phyloP scores from a whole-genome alignment of 2,888 invertebrate species.

The Xanthostigma xanthostigma region DNA sequence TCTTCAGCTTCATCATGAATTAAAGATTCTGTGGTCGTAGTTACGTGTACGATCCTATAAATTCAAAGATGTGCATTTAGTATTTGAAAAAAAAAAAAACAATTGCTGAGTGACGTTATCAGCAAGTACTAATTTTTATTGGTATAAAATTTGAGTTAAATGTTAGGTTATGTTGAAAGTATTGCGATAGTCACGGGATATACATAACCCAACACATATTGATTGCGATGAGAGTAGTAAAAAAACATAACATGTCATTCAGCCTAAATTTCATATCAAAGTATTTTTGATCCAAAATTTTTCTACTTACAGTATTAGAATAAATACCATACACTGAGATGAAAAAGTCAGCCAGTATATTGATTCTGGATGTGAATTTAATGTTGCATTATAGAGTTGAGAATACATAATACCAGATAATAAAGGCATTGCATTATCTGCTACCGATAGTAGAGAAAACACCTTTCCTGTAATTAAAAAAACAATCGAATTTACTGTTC shows the following conservation, averaged over 20 bases:
- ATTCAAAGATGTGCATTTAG: background rate
- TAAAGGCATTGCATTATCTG: slow-evolving; percentile 65
- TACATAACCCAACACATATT: no score
- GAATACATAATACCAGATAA: slow-evolving; percentile 58
- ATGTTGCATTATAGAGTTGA: slow-evolving; percentile 54
- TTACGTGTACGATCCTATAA: slow-evolving; percentile 16
- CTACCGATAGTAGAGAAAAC: slow-evolving; percentile 61
- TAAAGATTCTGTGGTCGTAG: slow-evolving; percentile 11
- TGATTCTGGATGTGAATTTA: slow-evolving; percentile 38
- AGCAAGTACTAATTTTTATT: no score
- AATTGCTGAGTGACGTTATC: background rate
- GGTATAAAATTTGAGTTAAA: no score
- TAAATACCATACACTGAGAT: slow-evolving; percentile 51
- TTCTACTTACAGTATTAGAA: slow-evolving; percentile 48
- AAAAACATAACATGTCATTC: no score
- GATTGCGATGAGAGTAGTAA: no score
- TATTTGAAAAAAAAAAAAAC: background rate
- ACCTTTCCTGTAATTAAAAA: slow-evolving; percentile 44
- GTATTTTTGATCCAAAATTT: background rate
- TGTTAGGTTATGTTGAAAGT: background rate
- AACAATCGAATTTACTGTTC: background rate
- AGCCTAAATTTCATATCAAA: background rate
- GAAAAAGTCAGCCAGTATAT: slow-evolving; percentile 59
- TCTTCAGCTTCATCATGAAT: slow-evolving; percentile 14
- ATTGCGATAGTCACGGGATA: background rate